Evolutionary conservation across 2,888 invertebrate genomes (phyloP).

Genomic region (Morpho helenor): DNA sequence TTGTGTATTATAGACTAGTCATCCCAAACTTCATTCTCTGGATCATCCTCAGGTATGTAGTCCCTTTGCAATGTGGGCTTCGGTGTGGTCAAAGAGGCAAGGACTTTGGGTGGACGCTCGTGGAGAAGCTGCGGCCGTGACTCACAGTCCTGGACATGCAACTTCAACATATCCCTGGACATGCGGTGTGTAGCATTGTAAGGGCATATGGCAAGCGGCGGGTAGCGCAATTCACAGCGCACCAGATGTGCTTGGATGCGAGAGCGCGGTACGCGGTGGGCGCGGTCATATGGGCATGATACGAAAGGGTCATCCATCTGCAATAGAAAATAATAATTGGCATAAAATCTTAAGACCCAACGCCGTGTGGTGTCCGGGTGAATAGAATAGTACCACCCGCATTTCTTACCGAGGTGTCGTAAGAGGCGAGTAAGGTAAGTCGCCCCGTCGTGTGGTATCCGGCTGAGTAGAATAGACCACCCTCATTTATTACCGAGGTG

Average conservation of each 20-base stretch:
- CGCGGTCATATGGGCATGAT: constrained; percentile 74
- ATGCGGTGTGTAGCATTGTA: constrained; percentile 77
- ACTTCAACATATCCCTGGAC: constrained; percentile 50
- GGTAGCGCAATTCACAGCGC: constrained; percentile 72
- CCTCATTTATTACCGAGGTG: too few species aligned
- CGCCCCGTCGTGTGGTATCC: too few species aligned
- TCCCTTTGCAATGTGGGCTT: not conserved
- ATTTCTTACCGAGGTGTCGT: too few species aligned
- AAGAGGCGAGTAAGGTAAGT: too few species aligned
- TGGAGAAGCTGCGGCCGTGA: constrained; percentile 11
- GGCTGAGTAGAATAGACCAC: too few species aligned
- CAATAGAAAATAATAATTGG: too few species aligned
- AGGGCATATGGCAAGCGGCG: constrained; percentile 66
- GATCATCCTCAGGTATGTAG: too few species aligned
- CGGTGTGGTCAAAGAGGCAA: not conserved
- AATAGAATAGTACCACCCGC: too few species aligned
- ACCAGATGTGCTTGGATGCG: constrained; percentile 76
- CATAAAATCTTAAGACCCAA: not conserved
- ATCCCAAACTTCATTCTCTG: too few species aligned
- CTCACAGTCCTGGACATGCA: constrained; percentile 38
- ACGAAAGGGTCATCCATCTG: constrained; percentile 52
- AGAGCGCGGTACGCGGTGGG: constrained; percentile 68
- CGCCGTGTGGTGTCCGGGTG: too few species aligned
- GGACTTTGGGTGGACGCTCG: not conserved
- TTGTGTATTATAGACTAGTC: too few species aligned